These are phyloP conservation scores for Drosophila sulfurigaster DNA, from an alignment of 1,140 invertebrate genomes.

Conservation along the genomic window DNA sequence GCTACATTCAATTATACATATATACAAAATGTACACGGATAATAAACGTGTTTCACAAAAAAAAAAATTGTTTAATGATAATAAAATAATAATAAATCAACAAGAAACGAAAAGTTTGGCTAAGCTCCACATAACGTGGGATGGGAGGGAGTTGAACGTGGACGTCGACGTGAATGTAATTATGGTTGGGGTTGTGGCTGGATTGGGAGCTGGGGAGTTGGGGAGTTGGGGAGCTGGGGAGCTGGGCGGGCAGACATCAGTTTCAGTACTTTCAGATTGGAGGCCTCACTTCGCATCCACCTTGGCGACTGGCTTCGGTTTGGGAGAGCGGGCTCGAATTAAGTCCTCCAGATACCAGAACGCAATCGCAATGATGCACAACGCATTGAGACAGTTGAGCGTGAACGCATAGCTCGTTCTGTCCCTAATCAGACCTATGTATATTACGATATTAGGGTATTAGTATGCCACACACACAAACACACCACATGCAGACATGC, in stretches of 20 bases:
- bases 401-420: constrained; percentile 86
- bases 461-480: neutral
- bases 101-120: constrained; percentile 57
- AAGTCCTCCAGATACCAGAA: constrained; percentile 76
- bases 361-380: constrained; percentile 68
- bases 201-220: constrained; percentile 1
- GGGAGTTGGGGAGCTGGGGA: constrained; percentile 5
- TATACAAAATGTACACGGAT: constrained; percentile 75
- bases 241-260: neutral
- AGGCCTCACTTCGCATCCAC: constrained; percentile 17
- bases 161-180: neutral
- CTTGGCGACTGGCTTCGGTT: constrained; percentile 41
- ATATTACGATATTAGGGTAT: constrained; percentile 25
- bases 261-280: neutral
- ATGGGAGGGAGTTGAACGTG: constrained; percentile 10
- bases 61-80: constrained; percentile 23
- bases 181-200: neutral
- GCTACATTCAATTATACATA: constrained; percentile 62
- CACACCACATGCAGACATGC: neutral
- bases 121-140: constrained; percentile 46
- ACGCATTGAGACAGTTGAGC: constrained; percentile 87
- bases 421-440: constrained; percentile 87
- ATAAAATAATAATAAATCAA: constrained; percentile 26
- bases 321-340: constrained; percentile 51
- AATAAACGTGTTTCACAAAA: constrained; percentile 38